These are phyloP conservation scores for Enteromius radiatus DNA, from an alignment of 2,797 vertebrate genomes.

Conservation along the genomic window DNA sequence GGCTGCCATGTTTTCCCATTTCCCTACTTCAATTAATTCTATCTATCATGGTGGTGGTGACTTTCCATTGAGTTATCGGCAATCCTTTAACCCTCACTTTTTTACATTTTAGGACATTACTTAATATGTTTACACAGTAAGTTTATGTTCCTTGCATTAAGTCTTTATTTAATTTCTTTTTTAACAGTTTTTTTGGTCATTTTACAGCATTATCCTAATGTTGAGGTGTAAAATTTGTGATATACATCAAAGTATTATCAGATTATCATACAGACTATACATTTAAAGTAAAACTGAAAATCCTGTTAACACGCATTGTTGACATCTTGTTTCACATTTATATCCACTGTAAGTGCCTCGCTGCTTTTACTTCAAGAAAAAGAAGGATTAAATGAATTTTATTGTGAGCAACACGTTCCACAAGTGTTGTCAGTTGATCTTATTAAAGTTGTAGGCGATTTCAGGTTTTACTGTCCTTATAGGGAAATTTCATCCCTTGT, in stretches of 20 bases:
- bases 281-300: neutral
- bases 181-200: neutral
- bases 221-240: neutral
- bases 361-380: neutral
- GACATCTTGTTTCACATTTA: neutral
- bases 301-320: neutral
- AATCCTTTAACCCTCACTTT: neutral
- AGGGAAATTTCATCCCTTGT: conserved; percentile 40
- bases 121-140: neutral
- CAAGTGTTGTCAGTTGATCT: neutral
- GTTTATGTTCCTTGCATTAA: neutral
- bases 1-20: conserved; percentile 67
- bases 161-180: neutral
- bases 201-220: neutral
- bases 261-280: neutral
- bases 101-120: neutral
- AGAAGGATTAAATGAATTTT: neutral
- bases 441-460: neutral
- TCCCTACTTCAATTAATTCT: conserved; percentile 52
- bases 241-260: no score
- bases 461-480: neutral
- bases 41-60: neutral
- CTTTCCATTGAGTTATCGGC: neutral
- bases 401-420: neutral
- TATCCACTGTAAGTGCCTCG: neutral